Conservation (phyloP, 2,797 vertebrate species). For the Myotis myotis region DNA sequence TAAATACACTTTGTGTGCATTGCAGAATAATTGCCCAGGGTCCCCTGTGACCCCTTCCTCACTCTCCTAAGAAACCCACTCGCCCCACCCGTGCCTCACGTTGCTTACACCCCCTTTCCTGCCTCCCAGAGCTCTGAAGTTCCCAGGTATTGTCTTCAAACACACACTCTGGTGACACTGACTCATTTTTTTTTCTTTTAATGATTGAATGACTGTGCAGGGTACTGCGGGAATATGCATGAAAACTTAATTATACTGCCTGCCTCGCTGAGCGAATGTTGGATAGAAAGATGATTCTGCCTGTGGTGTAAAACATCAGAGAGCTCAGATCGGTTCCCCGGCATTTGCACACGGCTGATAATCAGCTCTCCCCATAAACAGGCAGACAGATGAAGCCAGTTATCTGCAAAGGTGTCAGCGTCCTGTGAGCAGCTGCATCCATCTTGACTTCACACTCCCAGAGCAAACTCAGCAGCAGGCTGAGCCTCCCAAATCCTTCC, state of each 20-base stretch:
- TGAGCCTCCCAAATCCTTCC: not conserved
- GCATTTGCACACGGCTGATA: conserved; percentile 80
- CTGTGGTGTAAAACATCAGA: conserved; percentile 39
- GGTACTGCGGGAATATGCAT: conserved; percentile 7
- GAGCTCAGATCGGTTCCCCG: conserved; percentile 79
- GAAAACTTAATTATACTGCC: conserved; percentile 65
- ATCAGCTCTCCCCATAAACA: conserved; percentile 81
- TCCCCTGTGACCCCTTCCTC: not conserved
- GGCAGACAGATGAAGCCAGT: conserved; percentile 79
- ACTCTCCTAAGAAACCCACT: not conserved
- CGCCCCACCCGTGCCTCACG: accelerated
- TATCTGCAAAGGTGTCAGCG: conserved; percentile 80
- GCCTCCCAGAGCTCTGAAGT: not conserved
- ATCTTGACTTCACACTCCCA: conserved; percentile 39
- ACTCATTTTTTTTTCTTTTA: not conserved
- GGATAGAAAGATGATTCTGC: conserved; percentile 34
- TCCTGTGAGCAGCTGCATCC: conserved; percentile 70
- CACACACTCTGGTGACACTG: not conserved
- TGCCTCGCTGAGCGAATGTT: not conserved
- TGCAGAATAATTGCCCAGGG: not conserved
- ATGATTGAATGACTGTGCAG: conserved; percentile 38
- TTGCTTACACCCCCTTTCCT: not conserved
- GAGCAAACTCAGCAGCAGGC: not conserved
- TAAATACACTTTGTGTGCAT: not conserved
- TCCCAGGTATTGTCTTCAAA: not conserved